Conservation (phyloP, 2,113 vertebrate genomes). For the Lepus timidus region DNA sequence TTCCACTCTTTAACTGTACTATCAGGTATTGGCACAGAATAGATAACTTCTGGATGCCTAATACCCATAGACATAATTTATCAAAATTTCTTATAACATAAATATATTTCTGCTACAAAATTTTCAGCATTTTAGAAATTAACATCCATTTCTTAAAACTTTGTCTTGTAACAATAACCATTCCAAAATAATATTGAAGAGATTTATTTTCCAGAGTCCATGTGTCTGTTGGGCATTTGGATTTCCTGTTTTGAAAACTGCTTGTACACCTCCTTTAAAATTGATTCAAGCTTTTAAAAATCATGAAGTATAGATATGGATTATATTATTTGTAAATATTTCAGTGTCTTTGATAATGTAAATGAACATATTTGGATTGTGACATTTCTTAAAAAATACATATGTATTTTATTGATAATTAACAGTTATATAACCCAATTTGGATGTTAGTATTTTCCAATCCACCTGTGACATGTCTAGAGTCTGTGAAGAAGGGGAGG, state of each 20-base stretch:
- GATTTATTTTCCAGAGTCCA: not conserved
- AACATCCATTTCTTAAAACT: not conserved
- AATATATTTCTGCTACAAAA: not conserved
- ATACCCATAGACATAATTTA: not conserved
- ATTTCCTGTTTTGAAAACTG: no score
- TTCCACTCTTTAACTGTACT: not conserved
- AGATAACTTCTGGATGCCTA: not conserved
- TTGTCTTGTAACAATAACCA: not conserved
- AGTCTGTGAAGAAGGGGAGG: slow-evolving; percentile 55
- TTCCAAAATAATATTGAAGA: not conserved
- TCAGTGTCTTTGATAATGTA: not conserved
- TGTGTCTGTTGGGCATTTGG: no score
- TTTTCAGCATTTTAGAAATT: not conserved
- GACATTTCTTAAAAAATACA: not conserved
- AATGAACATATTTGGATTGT: not conserved
- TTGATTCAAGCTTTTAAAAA: not conserved
- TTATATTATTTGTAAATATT: not conserved
- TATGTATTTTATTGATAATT: not conserved
- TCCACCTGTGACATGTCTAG: not conserved
- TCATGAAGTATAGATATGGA: not conserved
- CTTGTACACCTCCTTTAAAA: not conserved
- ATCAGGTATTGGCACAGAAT: not conserved
- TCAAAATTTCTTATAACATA: slow-evolving; percentile 25
- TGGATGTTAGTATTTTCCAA: not conserved
- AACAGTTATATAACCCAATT: not conserved